Base-by-base conservation (phyloP, 1,140 invertebrate genomes). In the Charaxes varanes region DNA sequence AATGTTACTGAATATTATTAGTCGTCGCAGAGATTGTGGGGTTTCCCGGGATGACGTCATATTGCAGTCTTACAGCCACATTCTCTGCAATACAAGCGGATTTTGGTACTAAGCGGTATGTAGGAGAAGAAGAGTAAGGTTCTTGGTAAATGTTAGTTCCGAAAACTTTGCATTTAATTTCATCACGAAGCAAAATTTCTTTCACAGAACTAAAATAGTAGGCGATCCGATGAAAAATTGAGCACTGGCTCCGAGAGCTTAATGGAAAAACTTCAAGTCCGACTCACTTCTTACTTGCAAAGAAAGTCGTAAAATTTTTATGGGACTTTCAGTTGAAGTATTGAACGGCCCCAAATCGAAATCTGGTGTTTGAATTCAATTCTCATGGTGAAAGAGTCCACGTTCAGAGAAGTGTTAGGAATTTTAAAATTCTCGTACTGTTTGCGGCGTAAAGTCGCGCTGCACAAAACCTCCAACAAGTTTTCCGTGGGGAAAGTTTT, bases 301-400 rank as follows among this genome's bases (percentile, higher is more conserved):
- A 18, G 28, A 31, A 31, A 31, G 28, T 31, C 18, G 11, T 31
- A 31, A 31, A 31, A 31, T 31, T 31, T 18, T 31, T 31, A 31
- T 31, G 28, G 28, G 28, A 31, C 7, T 31, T 31, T 31, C 15
- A 17, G 28, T 31, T 31, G 28, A 31, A 31, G 28, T 31, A 18
- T 31, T 17, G 15, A 14, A 10, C 3, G 28, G n/a, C n/a, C n/a
- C n/a, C n/a, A n/a, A n/a, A 3, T 17, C 1, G 12, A 6, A 30
- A 1, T n/a, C 1, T 6, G n/a, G 22, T 3, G 22, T 7, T n/a
- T n/a, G 15, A 10, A 31, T 17, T 31, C 28, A 17, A 16, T 31
- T 8, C 14, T 2, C 14, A 17, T 7, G 7, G 16, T 31, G 28
- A 18, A n/a, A 31, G 28, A 14, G 28, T 30, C 27, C 28, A 10